Evolutionary conservation across 2,797 vertebrate genomes (phyloP), one percentile per base, ranked within the genome.

Genomic region (Paratrypauchen microcephalus): DNA sequence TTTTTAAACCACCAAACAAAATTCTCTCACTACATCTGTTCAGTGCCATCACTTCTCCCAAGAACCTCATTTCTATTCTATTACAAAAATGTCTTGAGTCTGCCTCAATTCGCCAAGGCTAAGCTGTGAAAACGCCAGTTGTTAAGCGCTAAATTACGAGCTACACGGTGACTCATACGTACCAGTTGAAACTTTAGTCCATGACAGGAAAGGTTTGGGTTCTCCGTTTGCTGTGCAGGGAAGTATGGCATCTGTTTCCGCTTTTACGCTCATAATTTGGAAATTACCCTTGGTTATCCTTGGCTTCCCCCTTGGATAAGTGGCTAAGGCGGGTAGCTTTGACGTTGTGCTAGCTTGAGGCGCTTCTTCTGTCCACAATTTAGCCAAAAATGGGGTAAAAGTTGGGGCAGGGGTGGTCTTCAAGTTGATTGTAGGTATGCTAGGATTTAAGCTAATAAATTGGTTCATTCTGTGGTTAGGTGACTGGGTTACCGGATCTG

Each of bases 121-220:
- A 21, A 65, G 11, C 15, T 57, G 60, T 45, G 39, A 24, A 18
- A 26, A 24, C 12, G 24, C 15, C 26, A 21, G 18, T 4, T 18
- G 47, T 19, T 6, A 28, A 52, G 66, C 65, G 23, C 18, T 66
- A 24, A 71, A 23, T 50, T 18, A 36, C 36, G 56, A 65, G 32
- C 13, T 54, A 19, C 60, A 24, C 81, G 11, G 13, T 45, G 47
- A 85, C 58, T 83, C 52, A 64, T 75, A 87, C 92, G 76, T 93
- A 98, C 97, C 97, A 85, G 92, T 97, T 30, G 95, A 91, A 23
- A 95, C 86, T 89, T 96, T 95, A 18, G 95, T 97, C 97, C 97
- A 99, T 9, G 94, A 94, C 62, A 97, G 79, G 61, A 94, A 93
- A 36, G 95, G 95, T 71, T 71, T 88, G 1, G 96, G 96, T 2